Evolutionary conservation across 30 jellyfish, hydroid and myxozoan species (phyloP).

Genomic region (Hydractinia symbiolongicarpus): DNA sequence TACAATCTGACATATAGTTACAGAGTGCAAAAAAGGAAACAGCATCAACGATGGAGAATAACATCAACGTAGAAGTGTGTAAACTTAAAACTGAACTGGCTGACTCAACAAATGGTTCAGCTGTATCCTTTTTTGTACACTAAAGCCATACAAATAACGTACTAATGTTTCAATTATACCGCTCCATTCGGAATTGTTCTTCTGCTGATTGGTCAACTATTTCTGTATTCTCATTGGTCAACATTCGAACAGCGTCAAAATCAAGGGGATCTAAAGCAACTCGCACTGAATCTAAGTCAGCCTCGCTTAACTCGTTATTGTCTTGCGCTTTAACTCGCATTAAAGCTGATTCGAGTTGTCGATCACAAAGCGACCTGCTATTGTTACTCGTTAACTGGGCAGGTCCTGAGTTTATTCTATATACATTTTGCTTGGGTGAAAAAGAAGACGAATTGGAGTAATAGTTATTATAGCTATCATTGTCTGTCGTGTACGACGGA

Average conservation of each 20-base stretch:
- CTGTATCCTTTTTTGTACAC: too few species aligned
- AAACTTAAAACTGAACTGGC: too few species aligned
- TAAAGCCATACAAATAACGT: too few species aligned
- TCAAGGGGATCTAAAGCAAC: slow-evolving; percentile 87
- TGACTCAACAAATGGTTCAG: too few species aligned
- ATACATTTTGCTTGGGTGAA: slow-evolving; percentile 25
- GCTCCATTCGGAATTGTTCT: slow-evolving; percentile 86
- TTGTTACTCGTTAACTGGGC: slow-evolving; percentile 17
- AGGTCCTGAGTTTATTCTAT: slow-evolving; percentile 25
- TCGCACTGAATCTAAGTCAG: slow-evolving; percentile 76
- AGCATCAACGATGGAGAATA: too few species aligned
- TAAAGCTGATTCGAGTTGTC: slow-evolving; percentile 30
- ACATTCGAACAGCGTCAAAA: slow-evolving; percentile 67
- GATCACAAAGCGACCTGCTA: slow-evolving; percentile 20
- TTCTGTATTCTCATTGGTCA: slow-evolving; percentile 66
- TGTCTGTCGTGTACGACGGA: slow-evolving; percentile 15
- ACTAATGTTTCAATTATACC: slow-evolving; percentile 27
- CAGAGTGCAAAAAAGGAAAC: too few species aligned
- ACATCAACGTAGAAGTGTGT: too few species aligned
- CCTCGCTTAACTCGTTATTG: slow-evolving; percentile 76
- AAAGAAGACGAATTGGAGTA: not conserved
- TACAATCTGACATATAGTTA: too few species aligned
- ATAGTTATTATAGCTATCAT: slow-evolving; percentile 20
- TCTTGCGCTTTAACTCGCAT: slow-evolving; percentile 19
- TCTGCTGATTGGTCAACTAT: slow-evolving; percentile 88